These are phyloP conservation scores for Eremobia ochroleuca DNA, from an alignment of 2,888 invertebrate species.

Conservation along the genomic window DNA sequence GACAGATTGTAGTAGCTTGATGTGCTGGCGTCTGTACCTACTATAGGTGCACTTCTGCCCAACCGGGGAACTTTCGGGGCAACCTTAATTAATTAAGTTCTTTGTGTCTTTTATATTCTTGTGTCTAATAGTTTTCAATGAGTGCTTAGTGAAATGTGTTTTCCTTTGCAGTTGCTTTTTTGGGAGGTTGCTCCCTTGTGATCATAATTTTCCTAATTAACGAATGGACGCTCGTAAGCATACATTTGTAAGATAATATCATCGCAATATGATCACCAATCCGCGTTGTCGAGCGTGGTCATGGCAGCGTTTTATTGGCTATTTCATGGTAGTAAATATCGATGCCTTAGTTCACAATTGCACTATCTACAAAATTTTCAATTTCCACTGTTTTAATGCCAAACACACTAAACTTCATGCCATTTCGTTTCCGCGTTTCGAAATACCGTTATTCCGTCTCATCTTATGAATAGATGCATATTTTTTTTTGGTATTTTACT, in stretches of 20 bases:
- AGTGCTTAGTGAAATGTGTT: neutral
- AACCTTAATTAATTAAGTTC: neutral
- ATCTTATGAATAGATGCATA: no score
- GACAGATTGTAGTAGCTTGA: no score
- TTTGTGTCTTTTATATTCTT: neutral
- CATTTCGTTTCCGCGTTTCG: no score
- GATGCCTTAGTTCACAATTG: no score
- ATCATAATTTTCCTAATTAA: neutral
- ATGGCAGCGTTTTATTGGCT: neutral
- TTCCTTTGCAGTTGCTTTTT: neutral
- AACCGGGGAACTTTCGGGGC: no score
- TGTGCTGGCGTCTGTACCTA: no score
- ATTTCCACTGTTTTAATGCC: no score
- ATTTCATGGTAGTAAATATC: slow-evolving; percentile 18
- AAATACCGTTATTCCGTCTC: no score
- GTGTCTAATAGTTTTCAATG: neutral
- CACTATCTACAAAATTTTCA: no score
- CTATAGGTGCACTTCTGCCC: no score
- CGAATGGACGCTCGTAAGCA: neutral
- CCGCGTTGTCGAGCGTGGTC: neutral
- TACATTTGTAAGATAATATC: slow-evolving; percentile 15
- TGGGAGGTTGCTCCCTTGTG: neutral
- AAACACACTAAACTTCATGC: no score
- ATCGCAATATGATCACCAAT: slow-evolving; percentile 7
- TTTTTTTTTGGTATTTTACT: no score